These are phyloP conservation scores for Melipona beecheii DNA, from an alignment of 2,888 invertebrate genomes.

Conservation along the genomic window DNA sequence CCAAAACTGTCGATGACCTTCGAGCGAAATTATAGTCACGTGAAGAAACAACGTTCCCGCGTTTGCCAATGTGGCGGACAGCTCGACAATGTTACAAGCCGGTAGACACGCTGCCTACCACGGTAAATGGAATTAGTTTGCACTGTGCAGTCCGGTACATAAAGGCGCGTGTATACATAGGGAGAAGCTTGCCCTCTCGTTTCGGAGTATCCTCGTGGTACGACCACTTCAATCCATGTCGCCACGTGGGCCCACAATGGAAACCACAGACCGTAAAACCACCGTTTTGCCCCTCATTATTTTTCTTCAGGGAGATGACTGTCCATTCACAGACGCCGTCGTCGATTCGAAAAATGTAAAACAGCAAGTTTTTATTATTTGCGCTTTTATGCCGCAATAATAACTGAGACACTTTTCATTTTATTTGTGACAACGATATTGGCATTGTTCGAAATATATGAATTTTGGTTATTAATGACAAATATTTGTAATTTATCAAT, in stretches of 20 bases:
- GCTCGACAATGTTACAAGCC: slow-evolving; percentile 66
- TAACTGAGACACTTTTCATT: no score
- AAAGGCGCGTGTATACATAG: slow-evolving; percentile 37
- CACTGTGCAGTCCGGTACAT: slow-evolving; percentile 47
- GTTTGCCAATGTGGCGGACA: slow-evolving; percentile 23
- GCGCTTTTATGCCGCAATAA: no score
- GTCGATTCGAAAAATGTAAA: background rate
- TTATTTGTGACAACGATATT: no score
- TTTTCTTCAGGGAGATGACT: slow-evolving; percentile 47
- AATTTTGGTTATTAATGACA: no score
- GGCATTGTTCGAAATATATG: no score
- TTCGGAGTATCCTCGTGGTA: slow-evolving; percentile 38
- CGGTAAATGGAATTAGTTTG: slow-evolving; percentile 75
- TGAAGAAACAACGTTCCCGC: background rate
- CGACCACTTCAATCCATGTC: slow-evolving; percentile 17
- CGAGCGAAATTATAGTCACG: background rate
- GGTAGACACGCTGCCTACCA: slow-evolving; percentile 53
- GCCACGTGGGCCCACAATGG: slow-evolving; percentile 45
- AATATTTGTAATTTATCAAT: no score
- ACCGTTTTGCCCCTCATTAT: slow-evolving; percentile 48
- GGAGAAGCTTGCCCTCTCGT: slow-evolving; percentile 38
- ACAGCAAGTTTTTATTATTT: background rate
- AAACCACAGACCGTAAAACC: slow-evolving; percentile 64
- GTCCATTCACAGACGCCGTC: background rate
- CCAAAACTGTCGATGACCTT: background rate